Base-by-base conservation (phyloP, 1,140 invertebrate species). In the Nymphalis io region DNA sequence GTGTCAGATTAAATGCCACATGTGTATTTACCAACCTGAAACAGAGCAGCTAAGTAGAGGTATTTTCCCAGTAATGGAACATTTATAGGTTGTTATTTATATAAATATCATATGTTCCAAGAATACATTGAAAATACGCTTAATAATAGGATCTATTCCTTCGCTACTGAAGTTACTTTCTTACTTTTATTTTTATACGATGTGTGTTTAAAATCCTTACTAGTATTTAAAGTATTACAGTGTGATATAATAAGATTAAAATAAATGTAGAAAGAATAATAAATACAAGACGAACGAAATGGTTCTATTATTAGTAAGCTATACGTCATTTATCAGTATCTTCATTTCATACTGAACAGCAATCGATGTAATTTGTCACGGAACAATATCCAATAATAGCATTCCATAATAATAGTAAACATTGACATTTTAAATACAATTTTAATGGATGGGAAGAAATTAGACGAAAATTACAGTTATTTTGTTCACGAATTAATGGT, bases 291-390 rank as follows among this genome's bases (percentile, higher is more conserved):
- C 20, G 13, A 55, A 21, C 15, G 20, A 70, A 33, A 21, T 51
- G 12, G 42, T 61, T 63, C 60, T 70, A 64, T 64, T 70, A 60
- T 70, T 70, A 64, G 68, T 38, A 27, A 70, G 60, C 61, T 71
- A 70, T 44, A 61, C 33, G 62, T 66, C 33, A 59, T 71, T 66
- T 66, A 71, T 65, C 69, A 66, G 69, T 66, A 57, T 71, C 48
- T 46, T 23, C 58, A 62, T 61, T 53, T 16, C 57, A 46, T 44
- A 71, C 46, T 60, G 63, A 71, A 70, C 68, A 46, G 16, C 63
- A 55, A 71, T 71, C 62, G 62, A 39, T 70, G 61, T 57, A 60
- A 70, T 70, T 70, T 70, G 69, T 72, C 70, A 72, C 64, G 53
- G 44, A 46, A 58, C 51, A 48, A 20, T 57, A 61, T 62, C 58